A percentile compares a stretch with the other conserved stretches of the same genome.
These are phyloP conservation scores for Rhea pennata DNA, from an alignment of 2,113 vertebrate species.

Conservation along the genomic window DNA sequence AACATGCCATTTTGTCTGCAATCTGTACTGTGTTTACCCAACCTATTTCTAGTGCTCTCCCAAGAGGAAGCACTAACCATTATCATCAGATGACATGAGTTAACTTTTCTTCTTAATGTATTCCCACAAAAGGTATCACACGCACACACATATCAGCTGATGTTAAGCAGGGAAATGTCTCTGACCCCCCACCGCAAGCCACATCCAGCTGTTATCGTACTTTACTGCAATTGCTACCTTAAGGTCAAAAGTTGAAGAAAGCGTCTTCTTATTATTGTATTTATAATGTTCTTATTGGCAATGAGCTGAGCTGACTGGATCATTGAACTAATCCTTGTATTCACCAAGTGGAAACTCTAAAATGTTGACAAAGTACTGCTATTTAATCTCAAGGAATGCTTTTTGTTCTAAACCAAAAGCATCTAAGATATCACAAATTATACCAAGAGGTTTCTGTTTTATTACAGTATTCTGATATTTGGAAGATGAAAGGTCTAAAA, in stretches of 20 bases:
- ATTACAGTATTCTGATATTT: background rate
- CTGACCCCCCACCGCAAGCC: background rate
- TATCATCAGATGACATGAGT: slow-evolving; percentile 41
- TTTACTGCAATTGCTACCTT: slow-evolving; percentile 14
- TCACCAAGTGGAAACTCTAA: slow-evolving; percentile 38
- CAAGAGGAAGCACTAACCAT: slow-evolving; percentile 14
- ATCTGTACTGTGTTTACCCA: slow-evolving; percentile 24
- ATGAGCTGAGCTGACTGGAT: slow-evolving; percentile 11
- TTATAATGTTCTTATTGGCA: slow-evolving; percentile 48
- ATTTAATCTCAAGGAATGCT: slow-evolving; percentile 53
- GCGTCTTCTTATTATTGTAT: background rate
- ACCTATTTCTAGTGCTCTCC: background rate
- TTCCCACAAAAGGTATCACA: background rate
- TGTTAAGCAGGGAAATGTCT: background rate
- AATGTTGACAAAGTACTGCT: slow-evolving; percentile 40
- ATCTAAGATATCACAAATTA: background rate
- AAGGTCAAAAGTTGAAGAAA: slow-evolving; percentile 45
- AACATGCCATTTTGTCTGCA: slow-evolving; percentile 34
- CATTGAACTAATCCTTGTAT: slow-evolving; percentile 23
- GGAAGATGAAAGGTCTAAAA: background rate
- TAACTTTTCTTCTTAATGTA: slow-evolving; percentile 43
- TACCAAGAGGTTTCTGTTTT: background rate
- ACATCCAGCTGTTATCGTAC: background rate
- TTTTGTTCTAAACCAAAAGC: slow-evolving; percentile 33
- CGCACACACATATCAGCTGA: background rate